Base-by-base conservation (phyloP, 2,113 vertebrate species). In the Passer domesticus region DNA sequence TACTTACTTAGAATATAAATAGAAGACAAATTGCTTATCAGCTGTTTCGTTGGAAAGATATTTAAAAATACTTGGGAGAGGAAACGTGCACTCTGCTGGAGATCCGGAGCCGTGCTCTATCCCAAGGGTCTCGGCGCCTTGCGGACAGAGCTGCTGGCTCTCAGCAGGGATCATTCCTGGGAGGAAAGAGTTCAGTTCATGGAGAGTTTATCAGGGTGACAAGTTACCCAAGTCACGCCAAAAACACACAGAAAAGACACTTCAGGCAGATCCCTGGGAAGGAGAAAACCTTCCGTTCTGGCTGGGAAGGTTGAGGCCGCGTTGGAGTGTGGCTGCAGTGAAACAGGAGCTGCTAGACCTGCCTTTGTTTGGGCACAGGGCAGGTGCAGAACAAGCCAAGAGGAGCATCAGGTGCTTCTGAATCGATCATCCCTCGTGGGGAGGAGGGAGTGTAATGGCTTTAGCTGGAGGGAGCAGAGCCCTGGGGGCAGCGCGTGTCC, bases 51-150 rank as follows among this genome's bases (percentile, higher is more conserved):
- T 87, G 4, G 15, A 18, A 81, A 85, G 69, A 44, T 75, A 75
- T 47, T 75, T 95, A 47, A 84, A 96, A 82, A 70, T 78, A 44
- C 66, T 67, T 52, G 92, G 84, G 84, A 95, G 87, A 92, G 93
- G 91, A 95, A 94, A 73, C 2, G 0, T 58, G 59, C 15, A 0
- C 89, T 60, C 19, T 53, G 72, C 80, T 66, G 6, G 41, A 85
- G 87, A 91, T 89, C 79, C 6, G 5, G 94, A 83, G 89, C 62
- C 10, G 24, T 7, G 1, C 66, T 22, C 30, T 1, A 7, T 25
- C 53, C 15, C 14, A 5, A 37, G 89, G 76, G 24, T 78, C 60
- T 43, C 60, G 9, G 91, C 3, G 15, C 81, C 47, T 13, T 1
- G 55, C 0, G 68, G 85, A 30, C 79, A 68, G 66, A 28, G 30